Base-by-base conservation (phyloP, 2,888 invertebrate genomes). In the Ellobium chinense region DNA sequence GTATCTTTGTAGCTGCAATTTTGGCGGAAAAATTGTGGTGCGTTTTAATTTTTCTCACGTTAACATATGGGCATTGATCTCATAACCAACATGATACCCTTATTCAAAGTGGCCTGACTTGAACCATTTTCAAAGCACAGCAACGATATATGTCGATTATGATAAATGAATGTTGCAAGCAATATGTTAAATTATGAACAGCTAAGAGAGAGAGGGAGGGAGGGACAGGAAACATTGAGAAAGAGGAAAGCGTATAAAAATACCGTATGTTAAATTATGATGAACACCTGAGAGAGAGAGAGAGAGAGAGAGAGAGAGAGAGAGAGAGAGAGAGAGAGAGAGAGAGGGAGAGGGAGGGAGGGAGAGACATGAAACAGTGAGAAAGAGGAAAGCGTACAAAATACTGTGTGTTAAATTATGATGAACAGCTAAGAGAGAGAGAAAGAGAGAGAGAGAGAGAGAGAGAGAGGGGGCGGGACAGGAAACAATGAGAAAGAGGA, bases 211-310 rank as follows among this genome's bases (percentile, higher is more conserved):
- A 74, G 37, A 39, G 62, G 62, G 62, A 74, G 24, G 60, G 24
- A 74, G 74, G 62, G 37, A 62, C 37, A 62, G 37, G 34, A 73
- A 34, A 73, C 34, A 58, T n/a, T 34, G 36, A 74, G 60, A 60
- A 18, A 73, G 36, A 36, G n/a, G 54, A 29, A 72, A 29, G 56
- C 31, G 24, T 21, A 56, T 27, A 56, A 9, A 24, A 27, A 69
- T 37, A 69, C 1, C 29, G 46, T 39, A 27, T 39, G 63, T 1
- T 1, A 63, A n/a, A 29, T 14, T 34, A 4, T 63, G 24, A 63
- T 18, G 14, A 27, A 60, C 5, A n/a, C n/a, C 21, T 39, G 18
- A 24, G 29, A 29, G 54, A 29, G 5, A 56, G 21, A 72, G 72
- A 58, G 18, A 31, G 34, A 72, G 34, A 58, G 31, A 46, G 46